Percentiles rank a stretch among this genome's conserved stretches.
These are phyloP conservation scores for Conops quadrifasciatus DNA, from an alignment of 2,888 invertebrate genomes.

Conservation along the genomic window DNA sequence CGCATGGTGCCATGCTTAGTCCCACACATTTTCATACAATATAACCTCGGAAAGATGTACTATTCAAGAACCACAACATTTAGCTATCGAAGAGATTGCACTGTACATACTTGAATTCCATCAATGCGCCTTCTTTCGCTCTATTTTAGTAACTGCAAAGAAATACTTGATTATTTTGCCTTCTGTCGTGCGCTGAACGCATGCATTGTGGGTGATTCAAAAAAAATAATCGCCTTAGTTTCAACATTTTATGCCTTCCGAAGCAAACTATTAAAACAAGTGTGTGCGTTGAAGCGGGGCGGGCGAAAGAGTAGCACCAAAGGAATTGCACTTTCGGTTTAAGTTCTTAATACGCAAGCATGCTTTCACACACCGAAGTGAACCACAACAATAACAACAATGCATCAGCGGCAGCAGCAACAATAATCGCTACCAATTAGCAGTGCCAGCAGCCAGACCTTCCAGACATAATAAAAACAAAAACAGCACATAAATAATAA, in stretches of 20 bases:
- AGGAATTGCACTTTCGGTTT: background rate
- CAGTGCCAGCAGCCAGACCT: background rate
- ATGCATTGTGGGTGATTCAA: constrained; percentile 26
- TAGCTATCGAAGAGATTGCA: too few species aligned
- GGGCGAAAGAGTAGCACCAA: background rate
- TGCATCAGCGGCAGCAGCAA: background rate
- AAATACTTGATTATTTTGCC: constrained; percentile 2
- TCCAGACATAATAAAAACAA: constrained; percentile 6
- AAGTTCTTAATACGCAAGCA: background rate
- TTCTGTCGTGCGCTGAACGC: background rate
- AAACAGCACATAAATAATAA: constrained; percentile 3
- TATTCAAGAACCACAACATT: too few species aligned
- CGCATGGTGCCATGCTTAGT: too few species aligned
- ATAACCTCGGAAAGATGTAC: too few species aligned
- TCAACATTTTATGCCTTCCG: constrained; percentile 21
- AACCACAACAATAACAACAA: constrained; percentile 16
- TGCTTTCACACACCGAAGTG: background rate
- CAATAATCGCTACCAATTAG: constrained; percentile 18
- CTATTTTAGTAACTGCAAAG: background rate
- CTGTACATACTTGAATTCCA: too few species aligned
- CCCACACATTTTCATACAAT: too few species aligned
- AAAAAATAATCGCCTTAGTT: constrained; percentile 16
- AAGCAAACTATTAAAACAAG: constrained; percentile 1
- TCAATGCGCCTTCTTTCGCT: too few species aligned
- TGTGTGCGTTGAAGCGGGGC: background rate